Conservation (phyloP, 2,113 vertebrate species). For the Crypturellus undulatus region DNA sequence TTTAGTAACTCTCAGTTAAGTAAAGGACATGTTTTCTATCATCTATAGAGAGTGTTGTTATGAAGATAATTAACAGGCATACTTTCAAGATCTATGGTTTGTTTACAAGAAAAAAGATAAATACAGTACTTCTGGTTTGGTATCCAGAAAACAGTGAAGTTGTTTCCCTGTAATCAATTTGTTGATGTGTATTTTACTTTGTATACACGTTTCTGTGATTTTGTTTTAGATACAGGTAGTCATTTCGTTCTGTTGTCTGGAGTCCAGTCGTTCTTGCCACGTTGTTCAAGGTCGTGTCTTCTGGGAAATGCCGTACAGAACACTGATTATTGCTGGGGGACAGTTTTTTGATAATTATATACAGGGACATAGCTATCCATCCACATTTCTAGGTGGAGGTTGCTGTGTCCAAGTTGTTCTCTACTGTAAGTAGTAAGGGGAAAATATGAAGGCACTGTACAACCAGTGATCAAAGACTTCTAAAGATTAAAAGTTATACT, state of each 20-base stretch:
- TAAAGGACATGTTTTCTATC: neutral
- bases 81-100: neutral
- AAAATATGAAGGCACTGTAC: neutral
- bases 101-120: neutral
- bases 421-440: neutral
- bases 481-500: neutral
- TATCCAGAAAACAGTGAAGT: neutral
- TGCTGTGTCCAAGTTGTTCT: neutral
- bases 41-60: neutral
- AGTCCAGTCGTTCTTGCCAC: neutral
- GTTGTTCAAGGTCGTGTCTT: neutral
- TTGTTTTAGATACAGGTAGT: neutral
- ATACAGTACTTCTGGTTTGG: neutral
- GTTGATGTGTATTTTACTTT: neutral
- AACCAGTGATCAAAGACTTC: neutral
- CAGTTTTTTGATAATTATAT: neutral
- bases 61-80: neutral
- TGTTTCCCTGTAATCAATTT: neutral
- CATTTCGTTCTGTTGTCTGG: neutral
- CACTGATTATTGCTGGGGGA: neutral
- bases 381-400: neutral
- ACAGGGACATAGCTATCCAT: neutral
- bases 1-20: neutral
- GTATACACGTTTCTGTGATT: neutral
- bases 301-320: neutral